Evolutionary conservation across 2,888 invertebrate genomes (phyloP).

Genomic region (Galeruca laticollis): DNA sequence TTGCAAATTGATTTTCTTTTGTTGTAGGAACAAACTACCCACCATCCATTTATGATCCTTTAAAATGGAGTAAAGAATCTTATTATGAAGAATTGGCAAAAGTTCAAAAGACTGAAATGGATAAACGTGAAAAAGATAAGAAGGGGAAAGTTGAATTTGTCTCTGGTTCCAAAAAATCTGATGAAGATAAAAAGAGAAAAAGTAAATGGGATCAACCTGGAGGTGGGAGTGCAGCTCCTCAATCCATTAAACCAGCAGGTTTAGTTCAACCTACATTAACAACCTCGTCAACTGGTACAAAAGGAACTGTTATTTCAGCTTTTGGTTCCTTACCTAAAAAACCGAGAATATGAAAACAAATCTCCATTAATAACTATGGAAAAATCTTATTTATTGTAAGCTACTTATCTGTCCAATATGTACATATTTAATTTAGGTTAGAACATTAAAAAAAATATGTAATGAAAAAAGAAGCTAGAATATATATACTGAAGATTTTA

Average conservation of each 20-base stretch:
- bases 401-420: neutral
- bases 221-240: slow-evolving; percentile 71
- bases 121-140: slow-evolving; percentile 89
- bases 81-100: slow-evolving; percentile 93
- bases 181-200: slow-evolving; percentile 86
- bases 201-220: slow-evolving; percentile 95
- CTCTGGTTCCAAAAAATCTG: slow-evolving; percentile 74
- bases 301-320: slow-evolving; percentile 92
- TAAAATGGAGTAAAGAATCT: slow-evolving; percentile 92
- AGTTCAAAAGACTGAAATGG: slow-evolving; percentile 92
- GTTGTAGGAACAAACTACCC: slow-evolving; percentile 88
- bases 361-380: neutral
- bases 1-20: slow-evolving; percentile 10
- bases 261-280: slow-evolving; percentile 82
- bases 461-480: too few species aligned
- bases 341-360: slow-evolving; percentile 66
- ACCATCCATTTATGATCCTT: slow-evolving; percentile 91
- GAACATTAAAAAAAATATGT: too few species aligned
- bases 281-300: slow-evolving; percentile 87
- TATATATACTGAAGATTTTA: too few species aligned
- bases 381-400: neutral
- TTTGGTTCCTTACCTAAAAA: slow-evolving; percentile 93
- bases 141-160: slow-evolving; percentile 89
- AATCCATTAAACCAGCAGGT: slow-evolving; percentile 74
- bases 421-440: neutral